These are phyloP conservation scores for Apotomis turbidana DNA, from an alignment of 2,888 invertebrate species.

Conservation along the genomic window DNA sequence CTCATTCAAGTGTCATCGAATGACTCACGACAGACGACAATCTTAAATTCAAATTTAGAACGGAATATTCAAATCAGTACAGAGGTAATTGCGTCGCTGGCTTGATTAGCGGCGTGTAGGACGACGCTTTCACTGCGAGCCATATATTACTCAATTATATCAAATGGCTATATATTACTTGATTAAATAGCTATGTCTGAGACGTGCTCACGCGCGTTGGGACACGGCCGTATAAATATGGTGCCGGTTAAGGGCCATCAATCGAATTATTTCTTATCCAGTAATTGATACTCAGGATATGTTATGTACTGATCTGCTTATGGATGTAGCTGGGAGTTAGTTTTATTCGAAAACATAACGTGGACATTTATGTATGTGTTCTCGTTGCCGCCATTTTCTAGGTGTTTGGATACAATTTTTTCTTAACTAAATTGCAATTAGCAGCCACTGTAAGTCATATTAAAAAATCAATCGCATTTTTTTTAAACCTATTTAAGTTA, in stretches of 20 bases:
- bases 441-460: too few species aligned
- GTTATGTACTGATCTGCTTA: not conserved
- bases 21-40: slow-evolving; percentile 66
- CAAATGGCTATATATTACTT: slow-evolving; percentile 53
- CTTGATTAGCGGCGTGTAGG: slow-evolving; percentile 57
- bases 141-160: slow-evolving; percentile 57
- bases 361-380: too few species aligned
- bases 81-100: slow-evolving; percentile 59
- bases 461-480: too few species aligned
- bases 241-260: not conserved
- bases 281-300: not conserved
- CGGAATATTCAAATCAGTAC: slow-evolving; percentile 69
- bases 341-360: too few species aligned
- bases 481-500: too few species aligned
- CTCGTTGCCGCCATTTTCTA: too few species aligned
- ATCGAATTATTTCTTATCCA: slow-evolving; percentile 33
- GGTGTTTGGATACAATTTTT: too few species aligned
- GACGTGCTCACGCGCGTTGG: slow-evolving; percentile 35
- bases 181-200: slow-evolving; percentile 50
- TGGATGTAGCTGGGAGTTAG: too few species aligned
- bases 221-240: not conserved
- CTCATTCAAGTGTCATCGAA: slow-evolving; percentile 51
- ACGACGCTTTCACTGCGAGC: slow-evolving; percentile 64
- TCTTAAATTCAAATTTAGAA: slow-evolving; percentile 70
- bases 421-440: too few species aligned